A percentile compares a stretch with the other conserved stretches of the same genome.
Evolutionary conservation across 2,797 vertebrate species (phyloP).

Genomic region (Mycteria americana): DNA sequence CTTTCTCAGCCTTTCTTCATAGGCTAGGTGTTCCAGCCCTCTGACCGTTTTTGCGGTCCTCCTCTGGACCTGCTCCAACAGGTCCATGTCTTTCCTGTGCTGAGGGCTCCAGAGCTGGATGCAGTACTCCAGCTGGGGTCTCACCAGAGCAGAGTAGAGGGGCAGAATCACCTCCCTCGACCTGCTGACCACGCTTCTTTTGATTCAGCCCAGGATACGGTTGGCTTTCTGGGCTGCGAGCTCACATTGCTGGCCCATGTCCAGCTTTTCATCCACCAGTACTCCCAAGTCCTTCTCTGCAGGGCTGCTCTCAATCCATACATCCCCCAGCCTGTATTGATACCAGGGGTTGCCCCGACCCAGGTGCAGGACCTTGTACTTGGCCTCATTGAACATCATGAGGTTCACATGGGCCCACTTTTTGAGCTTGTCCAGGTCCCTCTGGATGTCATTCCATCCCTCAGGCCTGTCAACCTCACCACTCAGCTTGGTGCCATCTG

Average conservation of each 20-base stretch:
- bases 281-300: background rate
- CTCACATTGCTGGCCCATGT: rapidly evolving
- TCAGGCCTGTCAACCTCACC: rapidly evolving
- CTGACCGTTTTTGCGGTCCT: background rate
- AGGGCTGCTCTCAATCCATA: background rate
- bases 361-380: background rate
- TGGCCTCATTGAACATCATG: no score
- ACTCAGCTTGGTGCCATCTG: background rate
- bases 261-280: background rate
- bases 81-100: background rate
- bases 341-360: rapidly evolving
- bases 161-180: no score
- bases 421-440: rapidly evolving
- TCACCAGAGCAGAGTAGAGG: no score
- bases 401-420: background rate
- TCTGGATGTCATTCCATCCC: background rate
- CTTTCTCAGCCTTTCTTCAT: background rate
- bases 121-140: no score
- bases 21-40: background rate
- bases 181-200: no score
- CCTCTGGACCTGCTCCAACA: background rate
- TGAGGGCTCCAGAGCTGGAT: background rate
- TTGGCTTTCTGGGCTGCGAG: background rate
- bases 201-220: background rate
- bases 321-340: background rate